phyloP scores from a whole-genome alignment of 1,140 invertebrate species.

The Drosophila fuyamai region DNA sequence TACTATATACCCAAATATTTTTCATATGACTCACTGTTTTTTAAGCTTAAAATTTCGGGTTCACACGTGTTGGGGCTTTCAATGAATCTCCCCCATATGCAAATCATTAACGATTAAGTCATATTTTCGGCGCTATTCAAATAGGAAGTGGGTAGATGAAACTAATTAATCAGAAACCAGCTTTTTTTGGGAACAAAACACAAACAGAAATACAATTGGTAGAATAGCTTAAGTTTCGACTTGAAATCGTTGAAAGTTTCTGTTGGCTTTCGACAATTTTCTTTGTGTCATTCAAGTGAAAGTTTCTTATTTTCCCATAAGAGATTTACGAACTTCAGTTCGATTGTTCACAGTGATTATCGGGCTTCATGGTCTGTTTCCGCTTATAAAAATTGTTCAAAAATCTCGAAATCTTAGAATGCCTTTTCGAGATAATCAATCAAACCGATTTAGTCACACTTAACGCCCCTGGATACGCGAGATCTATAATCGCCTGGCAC shows the following conservation, averaged over 20 bases:
- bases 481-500: conserved; percentile 47
- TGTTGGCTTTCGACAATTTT: conserved; percentile 33
- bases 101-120: conserved; percentile 47
- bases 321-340: conserved; percentile 16
- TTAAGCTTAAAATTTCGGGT: conserved; percentile 28
- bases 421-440: conserved; percentile 32
- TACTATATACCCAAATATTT: not conserved
- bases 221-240: conserved; percentile 14
- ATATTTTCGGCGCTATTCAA: conserved; percentile 31
- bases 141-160: conserved; percentile 30
- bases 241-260: conserved; percentile 27
- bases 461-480: conserved; percentile 1
- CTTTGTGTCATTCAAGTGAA: conserved; percentile 38
- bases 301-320: conserved; percentile 25
- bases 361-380: conserved; percentile 16
- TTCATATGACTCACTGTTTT: conserved; percentile 15
- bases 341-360: conserved; percentile 32
- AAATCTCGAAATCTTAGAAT: not conserved
- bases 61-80: conserved; percentile 39
- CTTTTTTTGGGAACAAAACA: conserved; percentile 16
- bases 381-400: not conserved
- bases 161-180: conserved; percentile 49
- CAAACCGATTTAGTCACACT: conserved; percentile 38
- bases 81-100: conserved; percentile 40
- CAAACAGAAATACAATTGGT: conserved; percentile 27